These are phyloP conservation scores for Zeugodacus cucurbitae DNA, from an alignment of 1,140 invertebrate species.

Conservation along the genomic window DNA sequence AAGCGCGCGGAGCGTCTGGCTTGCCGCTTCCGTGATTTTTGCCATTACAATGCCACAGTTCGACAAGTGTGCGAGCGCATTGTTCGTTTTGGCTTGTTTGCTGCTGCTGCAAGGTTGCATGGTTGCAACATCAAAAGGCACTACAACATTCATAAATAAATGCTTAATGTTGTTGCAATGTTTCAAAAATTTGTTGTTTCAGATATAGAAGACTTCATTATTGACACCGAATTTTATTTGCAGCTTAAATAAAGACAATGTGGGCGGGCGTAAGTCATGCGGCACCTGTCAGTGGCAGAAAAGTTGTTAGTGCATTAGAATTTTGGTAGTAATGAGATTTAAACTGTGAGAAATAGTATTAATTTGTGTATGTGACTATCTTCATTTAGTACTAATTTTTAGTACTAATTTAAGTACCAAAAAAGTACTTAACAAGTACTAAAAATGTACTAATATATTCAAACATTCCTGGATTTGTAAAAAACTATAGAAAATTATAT, in stretches of 20 bases:
- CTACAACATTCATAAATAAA: background rate
- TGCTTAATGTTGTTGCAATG: background rate
- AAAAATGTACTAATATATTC: background rate
- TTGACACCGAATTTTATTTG: slow-evolving; percentile 20
- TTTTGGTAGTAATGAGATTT: background rate
- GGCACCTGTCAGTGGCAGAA: background rate
- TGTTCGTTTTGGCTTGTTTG: background rate
- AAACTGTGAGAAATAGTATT: background rate
- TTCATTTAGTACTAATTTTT: background rate
- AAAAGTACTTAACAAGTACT: background rate
- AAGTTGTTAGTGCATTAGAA: background rate
- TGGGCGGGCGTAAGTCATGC: background rate
- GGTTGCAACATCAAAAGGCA: background rate
- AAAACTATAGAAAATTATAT: too few relatives aligned
- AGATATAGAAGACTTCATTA: background rate
- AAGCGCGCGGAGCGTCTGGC: background rate
- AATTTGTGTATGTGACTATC: too few relatives aligned
- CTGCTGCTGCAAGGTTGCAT: background rate
- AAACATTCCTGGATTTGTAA: too few relatives aligned
- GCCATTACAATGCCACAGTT: background rate
- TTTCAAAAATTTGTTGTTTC: background rate
- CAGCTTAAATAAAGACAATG: background rate
- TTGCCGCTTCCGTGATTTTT: background rate
- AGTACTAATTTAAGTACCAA: background rate
- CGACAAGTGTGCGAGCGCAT: background rate